Conservation (phyloP, 2,888 invertebrate genomes). For the Nysson spinosus region DNA sequence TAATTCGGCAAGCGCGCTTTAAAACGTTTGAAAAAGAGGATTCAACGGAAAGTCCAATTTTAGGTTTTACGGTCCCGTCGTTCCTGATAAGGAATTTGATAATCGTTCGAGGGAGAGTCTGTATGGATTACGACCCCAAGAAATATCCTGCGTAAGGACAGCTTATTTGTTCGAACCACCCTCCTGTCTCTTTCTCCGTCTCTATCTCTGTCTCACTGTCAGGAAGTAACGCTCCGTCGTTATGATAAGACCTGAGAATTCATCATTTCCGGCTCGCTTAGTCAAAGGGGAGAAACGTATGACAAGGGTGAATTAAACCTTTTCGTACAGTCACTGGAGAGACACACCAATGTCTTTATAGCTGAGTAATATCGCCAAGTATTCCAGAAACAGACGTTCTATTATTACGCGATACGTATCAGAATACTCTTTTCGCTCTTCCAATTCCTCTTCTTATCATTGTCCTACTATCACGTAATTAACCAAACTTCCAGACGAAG, state of each 20-base stretch:
- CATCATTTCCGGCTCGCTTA: slow-evolving; percentile 59
- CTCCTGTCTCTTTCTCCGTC: background rate
- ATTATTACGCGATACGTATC: slow-evolving; percentile 26
- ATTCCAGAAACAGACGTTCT: slow-evolving; percentile 30
- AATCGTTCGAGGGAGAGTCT: slow-evolving; percentile 35
- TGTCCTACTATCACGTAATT: slow-evolving; percentile 27
- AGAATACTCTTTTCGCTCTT: background rate
- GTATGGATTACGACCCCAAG: slow-evolving; percentile 45
- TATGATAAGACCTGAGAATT: slow-evolving; percentile 66
- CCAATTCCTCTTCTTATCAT: slow-evolving; percentile 10
- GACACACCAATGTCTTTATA: slow-evolving; percentile 1
- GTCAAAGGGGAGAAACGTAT: slow-evolving; percentile 15
- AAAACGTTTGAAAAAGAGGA: slow-evolving; percentile 27
- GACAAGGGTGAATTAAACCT: slow-evolving; percentile 38
- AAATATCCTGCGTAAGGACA: slow-evolving; percentile 40
- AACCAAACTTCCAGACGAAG: slow-evolving; percentile 23
- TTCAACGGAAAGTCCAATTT: slow-evolving; percentile 48
- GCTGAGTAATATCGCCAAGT: slow-evolving; percentile 24
- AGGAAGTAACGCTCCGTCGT: slow-evolving; percentile 32
- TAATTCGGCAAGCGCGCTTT: slow-evolving; percentile 17
- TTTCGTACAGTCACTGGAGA: slow-evolving; percentile 29
- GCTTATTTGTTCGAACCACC: slow-evolving; percentile 48
- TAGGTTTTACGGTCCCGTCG: slow-evolving; percentile 33
- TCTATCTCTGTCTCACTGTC: too few relatives aligned
- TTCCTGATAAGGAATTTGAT: slow-evolving; percentile 53